phyloP scores from a whole-genome alignment of 2,797 vertebrate genomes.

The Salarias fasciatus region DNA sequence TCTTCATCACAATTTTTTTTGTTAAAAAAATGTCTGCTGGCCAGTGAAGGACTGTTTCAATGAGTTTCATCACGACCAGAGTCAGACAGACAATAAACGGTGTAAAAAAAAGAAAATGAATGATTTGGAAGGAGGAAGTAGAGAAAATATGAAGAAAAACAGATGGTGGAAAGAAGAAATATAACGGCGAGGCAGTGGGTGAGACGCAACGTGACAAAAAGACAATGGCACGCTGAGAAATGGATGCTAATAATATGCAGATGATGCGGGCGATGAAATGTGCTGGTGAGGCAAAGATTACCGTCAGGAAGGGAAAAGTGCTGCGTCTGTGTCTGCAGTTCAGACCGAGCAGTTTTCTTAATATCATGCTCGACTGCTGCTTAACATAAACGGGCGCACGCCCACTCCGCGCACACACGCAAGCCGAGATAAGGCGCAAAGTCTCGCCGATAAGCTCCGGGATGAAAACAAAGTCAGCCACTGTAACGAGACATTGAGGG shows the following conservation, averaged over 20 bases:
- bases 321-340: constrained; percentile 49
- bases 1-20: constrained; percentile 10
- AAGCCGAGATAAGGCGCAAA: constrained; percentile 49
- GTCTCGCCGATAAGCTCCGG: constrained; percentile 61
- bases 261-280: constrained; percentile 67
- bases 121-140: constrained; percentile 18
- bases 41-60: constrained; percentile 45
- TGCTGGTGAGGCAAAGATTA: constrained; percentile 41
- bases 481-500: constrained; percentile 70
- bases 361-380: constrained; percentile 60
- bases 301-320: constrained; percentile 44
- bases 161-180: constrained; percentile 32
- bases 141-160: constrained; percentile 18
- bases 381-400: constrained; percentile 27
- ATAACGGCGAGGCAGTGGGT: constrained; percentile 17
- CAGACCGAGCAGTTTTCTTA: constrained; percentile 51
- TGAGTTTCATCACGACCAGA: constrained; percentile 56
- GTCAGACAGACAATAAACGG: constrained; percentile 17
- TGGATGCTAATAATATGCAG: constrained; percentile 60
- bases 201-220: constrained; percentile 45
- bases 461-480: constrained; percentile 71
- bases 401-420: constrained; percentile 8
- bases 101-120: constrained; percentile 26
- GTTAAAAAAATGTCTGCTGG: background rate
- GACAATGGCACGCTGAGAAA: constrained; percentile 37